phyloP scores from a whole-genome alignment of 2,113 vertebrate genomes.

The Maccullochella peelii region DNA sequence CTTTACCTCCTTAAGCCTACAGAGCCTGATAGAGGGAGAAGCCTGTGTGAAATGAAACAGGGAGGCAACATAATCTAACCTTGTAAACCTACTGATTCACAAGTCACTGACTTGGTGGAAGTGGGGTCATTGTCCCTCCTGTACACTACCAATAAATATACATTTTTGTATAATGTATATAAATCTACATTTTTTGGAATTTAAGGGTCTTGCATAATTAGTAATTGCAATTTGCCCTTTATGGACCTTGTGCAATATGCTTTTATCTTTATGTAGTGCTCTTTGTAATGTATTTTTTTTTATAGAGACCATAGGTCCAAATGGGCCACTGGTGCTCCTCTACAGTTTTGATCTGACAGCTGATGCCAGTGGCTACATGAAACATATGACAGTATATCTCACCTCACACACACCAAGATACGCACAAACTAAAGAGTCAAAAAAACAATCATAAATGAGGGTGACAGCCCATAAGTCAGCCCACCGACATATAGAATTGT shows the following conservation, averaged over 20 bases:
- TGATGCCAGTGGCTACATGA: slow-evolving; percentile 1
- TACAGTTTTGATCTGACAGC: slow-evolving; percentile 14
- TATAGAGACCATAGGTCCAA: not conserved
- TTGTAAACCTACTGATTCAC: not conserved
- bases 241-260: not conserved
- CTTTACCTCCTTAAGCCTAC: not conserved
- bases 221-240: not conserved
- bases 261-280: not conserved
- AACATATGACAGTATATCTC: not conserved
- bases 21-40: not conserved
- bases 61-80: not conserved
- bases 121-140: not conserved
- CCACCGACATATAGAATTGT: not conserved
- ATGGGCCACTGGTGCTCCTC: not conserved
- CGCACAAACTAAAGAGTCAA: not conserved
- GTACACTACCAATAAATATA: slow-evolving; percentile 3
- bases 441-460: slow-evolving; percentile 16
- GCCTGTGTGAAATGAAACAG: not conserved
- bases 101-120: not conserved
- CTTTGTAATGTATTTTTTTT: not conserved
- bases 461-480: slow-evolving; percentile 13
- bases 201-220: not conserved
- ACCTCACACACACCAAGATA: not conserved
- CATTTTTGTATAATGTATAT: slow-evolving; percentile 2
- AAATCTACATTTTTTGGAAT: slow-evolving; percentile 14